Base-by-base conservation (phyloP, 2,113 vertebrate species). In the Hyaena hyaena region DNA sequence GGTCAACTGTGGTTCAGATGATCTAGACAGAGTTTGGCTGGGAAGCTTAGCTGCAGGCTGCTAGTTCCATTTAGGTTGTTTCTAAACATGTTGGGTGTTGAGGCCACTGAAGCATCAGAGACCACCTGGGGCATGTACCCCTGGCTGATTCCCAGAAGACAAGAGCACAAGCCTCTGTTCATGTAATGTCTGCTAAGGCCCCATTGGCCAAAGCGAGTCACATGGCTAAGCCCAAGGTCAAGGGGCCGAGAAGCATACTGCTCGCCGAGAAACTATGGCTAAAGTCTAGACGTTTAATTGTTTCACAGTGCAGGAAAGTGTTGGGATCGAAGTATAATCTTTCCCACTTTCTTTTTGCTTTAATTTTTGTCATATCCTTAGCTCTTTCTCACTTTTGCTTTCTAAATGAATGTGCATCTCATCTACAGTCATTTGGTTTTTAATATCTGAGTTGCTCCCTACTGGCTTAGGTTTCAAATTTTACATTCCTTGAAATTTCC, bases 401-500 rank as follows among this genome's bases (percentile, higher is more conserved):
- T 90, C 86, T 90, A 96, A 95, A 69, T 91, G 58, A 69, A 74
- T 83, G 12, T 95, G 80, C 58, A 87, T 31, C 87, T 84, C 55
- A 86, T 93, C 80, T 97, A 15, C 76, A 92, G 87, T 96, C 94
- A 95, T 84, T 97, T 92, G 83, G 48, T 96, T 98, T 96, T 97
- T 97, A 97, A 97, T 97, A 95, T 96, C 96, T 84, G 43, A 96
- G 68, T 83, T 97, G 69, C 65, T 96, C 86, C 79, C 92, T n/a
- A 86, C 96, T 88, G 96, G 95, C 65, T 97, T 53, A 39, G 93
- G n/a, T 90, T 95, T 93, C 93, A 97, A 93, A 94, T 97, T 96
- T 96, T 97, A 92, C 92, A 95, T 96, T 81, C 83, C 90, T 97
- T 97, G 93, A 97, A 96, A 97, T 98, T 98, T 98, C 95, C 96